Conservation (phyloP, 2,797 vertebrate genomes). For the Brotula barbata region DNA sequence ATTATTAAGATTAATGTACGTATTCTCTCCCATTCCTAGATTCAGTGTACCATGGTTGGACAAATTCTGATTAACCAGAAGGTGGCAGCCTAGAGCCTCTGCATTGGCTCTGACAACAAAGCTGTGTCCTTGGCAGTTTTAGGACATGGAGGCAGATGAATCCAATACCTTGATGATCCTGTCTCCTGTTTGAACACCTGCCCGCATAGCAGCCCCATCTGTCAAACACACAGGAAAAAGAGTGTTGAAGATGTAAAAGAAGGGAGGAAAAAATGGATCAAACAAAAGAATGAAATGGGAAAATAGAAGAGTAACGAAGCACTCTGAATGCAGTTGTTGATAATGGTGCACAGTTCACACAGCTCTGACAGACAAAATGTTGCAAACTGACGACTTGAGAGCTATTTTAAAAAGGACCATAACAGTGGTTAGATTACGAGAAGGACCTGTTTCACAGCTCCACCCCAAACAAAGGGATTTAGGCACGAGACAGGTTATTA, state of each 20-base stretch:
- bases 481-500: conserved; percentile 75
- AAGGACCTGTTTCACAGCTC: conserved; percentile 75
- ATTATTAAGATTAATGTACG: too few species aligned
- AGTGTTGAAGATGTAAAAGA: conserved; percentile 20
- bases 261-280: conserved; percentile 4
- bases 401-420: conserved; percentile 67
- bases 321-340: conserved; percentile 12
- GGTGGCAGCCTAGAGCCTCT: conserved; percentile 69
- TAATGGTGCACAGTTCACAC: conserved; percentile 20
- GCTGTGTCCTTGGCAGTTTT: conserved; percentile 25
- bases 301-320: not conserved
- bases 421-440: conserved; percentile 71
- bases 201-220: conserved; percentile 99
- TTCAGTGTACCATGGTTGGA: not conserved
- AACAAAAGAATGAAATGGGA: conserved; percentile 7
- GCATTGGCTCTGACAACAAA: conserved; percentile 8
- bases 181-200: conserved; percentile 98
- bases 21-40: not conserved
- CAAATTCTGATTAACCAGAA: conserved; percentile 59
- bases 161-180: conserved; percentile 88
- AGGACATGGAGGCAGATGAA: conserved; percentile 30
- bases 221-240: conserved; percentile 42
- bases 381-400: conserved; percentile 57
- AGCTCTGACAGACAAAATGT: conserved; percentile 44
- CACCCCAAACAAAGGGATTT: conserved; percentile 77